phyloP scores from a whole-genome alignment of 2,888 invertebrate species.

The Cenopis cana region DNA sequence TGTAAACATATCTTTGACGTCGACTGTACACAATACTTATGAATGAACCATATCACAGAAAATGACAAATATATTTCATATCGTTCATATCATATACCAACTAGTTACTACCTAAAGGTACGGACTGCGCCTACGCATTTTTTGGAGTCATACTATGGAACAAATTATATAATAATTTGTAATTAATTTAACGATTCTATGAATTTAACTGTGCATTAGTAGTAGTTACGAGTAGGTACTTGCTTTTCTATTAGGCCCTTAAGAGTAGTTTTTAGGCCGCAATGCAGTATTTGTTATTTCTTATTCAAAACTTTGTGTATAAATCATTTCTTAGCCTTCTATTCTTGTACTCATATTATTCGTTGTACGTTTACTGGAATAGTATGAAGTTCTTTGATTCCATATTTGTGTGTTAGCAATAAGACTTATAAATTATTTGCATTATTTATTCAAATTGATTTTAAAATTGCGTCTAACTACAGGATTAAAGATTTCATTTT shows the following conservation, averaged over 20 bases:
- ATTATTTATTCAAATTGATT: constrained; percentile 11
- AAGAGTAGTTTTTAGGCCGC: neutral
- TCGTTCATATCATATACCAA: neutral
- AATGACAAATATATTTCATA: neutral
- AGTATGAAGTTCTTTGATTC: constrained; percentile 18
- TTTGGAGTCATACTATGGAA: neutral
- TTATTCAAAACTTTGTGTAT: neutral
- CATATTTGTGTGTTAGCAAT: constrained; percentile 1
- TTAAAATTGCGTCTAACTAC: constrained; percentile 17
- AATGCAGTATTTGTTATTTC: constrained; percentile 24
- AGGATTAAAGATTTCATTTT: neutral
- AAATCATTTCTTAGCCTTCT: constrained; percentile 11
- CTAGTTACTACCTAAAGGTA: constrained; percentile 23
- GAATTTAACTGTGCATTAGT: neutral
- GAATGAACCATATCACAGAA: neutral
- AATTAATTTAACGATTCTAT: neutral
- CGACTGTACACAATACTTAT: neutral
- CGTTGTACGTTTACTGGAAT: constrained; percentile 37
- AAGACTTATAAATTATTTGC: constrained; percentile 10
- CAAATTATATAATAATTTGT: constrained; percentile 13
- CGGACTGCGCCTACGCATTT: neutral
- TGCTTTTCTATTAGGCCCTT: neutral
- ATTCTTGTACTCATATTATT: constrained; percentile 41
- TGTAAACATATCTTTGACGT: too few relatives aligned
- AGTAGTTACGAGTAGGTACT: neutral